phyloP scores from a whole-genome alignment of 2,797 vertebrate genomes.

The Oophaga sylvatica region DNA sequence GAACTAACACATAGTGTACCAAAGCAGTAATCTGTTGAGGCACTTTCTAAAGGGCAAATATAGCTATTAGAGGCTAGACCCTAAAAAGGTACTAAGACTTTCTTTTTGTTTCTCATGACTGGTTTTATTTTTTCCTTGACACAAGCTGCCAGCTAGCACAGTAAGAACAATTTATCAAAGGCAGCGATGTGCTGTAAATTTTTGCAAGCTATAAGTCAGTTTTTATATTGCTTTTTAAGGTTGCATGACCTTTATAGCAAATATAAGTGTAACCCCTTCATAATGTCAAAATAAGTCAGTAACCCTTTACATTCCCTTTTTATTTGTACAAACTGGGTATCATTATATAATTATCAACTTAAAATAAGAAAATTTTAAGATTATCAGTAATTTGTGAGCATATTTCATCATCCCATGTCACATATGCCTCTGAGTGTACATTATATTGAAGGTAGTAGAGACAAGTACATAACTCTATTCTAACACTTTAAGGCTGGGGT shows the following conservation, averaged over 20 bases:
- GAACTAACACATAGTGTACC: constrained; percentile 48
- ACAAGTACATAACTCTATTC: no score
- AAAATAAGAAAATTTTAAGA: neutral
- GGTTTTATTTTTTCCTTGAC: constrained; percentile 55
- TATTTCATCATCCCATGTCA: neutral
- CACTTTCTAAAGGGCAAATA: constrained; percentile 49
- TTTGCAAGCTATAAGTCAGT: constrained; percentile 51
- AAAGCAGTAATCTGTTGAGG: constrained; percentile 45
- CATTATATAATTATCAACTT: neutral
- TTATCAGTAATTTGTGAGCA: neutral
- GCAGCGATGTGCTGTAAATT: constrained; percentile 53
- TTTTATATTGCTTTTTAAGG: constrained; percentile 53
- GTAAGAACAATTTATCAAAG: constrained; percentile 57
- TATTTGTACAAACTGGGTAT: neutral
- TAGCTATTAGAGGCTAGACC: constrained; percentile 38
- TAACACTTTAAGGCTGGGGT: no score
- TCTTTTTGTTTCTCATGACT: constrained; percentile 55
- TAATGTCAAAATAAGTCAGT: neutral
- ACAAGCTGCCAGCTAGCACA: constrained; percentile 44
- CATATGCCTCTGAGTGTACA: neutral
- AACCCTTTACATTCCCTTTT: neutral
- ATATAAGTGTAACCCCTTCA: constrained; percentile 1
- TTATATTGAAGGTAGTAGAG: neutral
- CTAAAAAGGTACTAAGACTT: constrained; percentile 35
- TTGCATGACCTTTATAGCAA: constrained; percentile 40